Conservation (phyloP, 2,888 invertebrate genomes). For the Glaucopsyche alexis region DNA sequence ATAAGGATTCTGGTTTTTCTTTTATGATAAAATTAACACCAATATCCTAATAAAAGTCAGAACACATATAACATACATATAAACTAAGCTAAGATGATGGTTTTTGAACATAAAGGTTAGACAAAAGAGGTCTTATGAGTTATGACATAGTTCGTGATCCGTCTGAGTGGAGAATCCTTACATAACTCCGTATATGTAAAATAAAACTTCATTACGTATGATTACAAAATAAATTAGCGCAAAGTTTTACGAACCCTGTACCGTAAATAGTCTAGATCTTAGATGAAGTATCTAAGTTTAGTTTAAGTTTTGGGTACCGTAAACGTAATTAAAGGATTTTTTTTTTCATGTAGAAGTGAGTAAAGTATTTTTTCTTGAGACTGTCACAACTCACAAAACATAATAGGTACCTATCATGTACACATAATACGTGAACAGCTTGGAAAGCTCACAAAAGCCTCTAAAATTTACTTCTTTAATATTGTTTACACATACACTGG, state of each 20-base stretch:
- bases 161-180: constrained; percentile 12
- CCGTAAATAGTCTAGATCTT: background rate
- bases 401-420: too few relatives aligned
- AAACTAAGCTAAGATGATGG: background rate
- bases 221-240: constrained; percentile 23
- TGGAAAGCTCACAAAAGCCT: background rate
- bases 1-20: too few relatives aligned
- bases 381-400: background rate
- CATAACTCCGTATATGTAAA: constrained; percentile 13
- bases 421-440: background rate
- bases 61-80: background rate
- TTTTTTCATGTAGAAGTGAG: too few relatives aligned
- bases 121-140: constrained; percentile 19
- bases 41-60: background rate
- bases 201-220: constrained; percentile 18
- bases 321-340: too few relatives aligned
- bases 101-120: constrained; percentile 14
- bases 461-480: background rate
- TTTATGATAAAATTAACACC: background rate
- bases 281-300: background rate
- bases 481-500: background rate
- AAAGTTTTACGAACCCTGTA: background rate
- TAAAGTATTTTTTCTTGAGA: background rate
- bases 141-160: constrained; percentile 22
- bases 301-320: background rate